Percentiles rank a stretch among this genome's conserved stretches.
These are phyloP conservation scores for Recurvirostra avosetta DNA, from an alignment of 2,113 vertebrate species.

Conservation along the genomic window DNA sequence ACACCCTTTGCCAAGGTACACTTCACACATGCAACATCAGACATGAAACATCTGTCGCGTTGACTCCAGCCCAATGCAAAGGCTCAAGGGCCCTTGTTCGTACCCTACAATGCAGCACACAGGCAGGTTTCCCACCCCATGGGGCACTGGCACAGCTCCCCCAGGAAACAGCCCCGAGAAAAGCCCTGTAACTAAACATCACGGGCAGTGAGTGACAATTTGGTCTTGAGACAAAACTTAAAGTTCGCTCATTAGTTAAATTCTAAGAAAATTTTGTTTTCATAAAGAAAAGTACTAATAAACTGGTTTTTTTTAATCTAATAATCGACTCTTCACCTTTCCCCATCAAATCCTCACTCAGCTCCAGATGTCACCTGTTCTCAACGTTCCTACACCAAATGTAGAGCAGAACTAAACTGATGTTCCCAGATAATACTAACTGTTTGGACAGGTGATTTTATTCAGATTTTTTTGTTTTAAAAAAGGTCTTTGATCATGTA, in stretches of 20 bases:
- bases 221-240: not conserved
- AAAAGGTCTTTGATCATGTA: not conserved
- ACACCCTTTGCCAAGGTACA: not conserved
- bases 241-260: not conserved
- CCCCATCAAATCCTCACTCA: not conserved
- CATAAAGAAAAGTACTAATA: not conserved
- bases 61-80: not conserved
- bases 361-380: not conserved
- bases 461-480: not conserved
- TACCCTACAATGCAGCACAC: not conserved
- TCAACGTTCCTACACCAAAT: not conserved
- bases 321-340: not conserved
- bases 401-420: not conserved
- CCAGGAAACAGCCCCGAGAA: not conserved
- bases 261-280: not conserved
- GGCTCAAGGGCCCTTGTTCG: not conserved
- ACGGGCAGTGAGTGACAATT: accelerated
- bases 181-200: not conserved
- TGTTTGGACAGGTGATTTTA: not conserved
- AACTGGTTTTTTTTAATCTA: not conserved
- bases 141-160: not conserved
- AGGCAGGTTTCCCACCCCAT: not conserved
- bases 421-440: not conserved
- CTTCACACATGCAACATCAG: not conserved
- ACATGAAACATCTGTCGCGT: accelerated